phyloP scores from a whole-genome alignment of 2,797 vertebrate genomes.

The Pseudotriccus pelzelni region DNA sequence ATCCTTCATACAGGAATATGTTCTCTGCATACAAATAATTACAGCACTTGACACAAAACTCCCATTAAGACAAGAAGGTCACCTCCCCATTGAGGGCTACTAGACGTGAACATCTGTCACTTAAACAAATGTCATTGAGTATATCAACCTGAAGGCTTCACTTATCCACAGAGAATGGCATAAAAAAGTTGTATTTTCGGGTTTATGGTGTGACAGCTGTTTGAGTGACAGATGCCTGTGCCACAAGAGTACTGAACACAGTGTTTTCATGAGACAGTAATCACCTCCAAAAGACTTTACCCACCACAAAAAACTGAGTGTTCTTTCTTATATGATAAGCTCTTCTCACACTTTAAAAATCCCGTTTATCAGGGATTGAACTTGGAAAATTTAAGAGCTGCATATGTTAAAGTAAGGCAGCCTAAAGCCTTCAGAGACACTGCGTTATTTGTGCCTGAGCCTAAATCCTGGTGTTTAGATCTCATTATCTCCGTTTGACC shows the following conservation, averaged over 20 bases:
- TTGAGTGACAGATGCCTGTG: slow-evolving; percentile 54
- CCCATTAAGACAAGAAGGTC: slow-evolving; percentile 31
- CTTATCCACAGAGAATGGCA: not conserved
- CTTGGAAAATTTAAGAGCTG: not conserved
- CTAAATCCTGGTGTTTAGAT: not conserved
- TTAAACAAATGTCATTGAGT: slow-evolving; percentile 7
- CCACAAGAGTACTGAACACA: not conserved
- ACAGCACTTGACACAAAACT: not conserved
- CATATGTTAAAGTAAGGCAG: not conserved
- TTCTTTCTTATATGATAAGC: not conserved
- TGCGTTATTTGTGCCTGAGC: not conserved
- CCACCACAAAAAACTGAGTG: not conserved
- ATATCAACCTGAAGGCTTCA: not conserved
- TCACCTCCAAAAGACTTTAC: slow-evolving; percentile 33
- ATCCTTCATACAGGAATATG: not conserved
- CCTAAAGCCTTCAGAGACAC: not conserved
- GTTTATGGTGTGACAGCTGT: slow-evolving; percentile 42
- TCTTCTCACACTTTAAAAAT: slow-evolving; percentile 5
- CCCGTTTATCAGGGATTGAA: slow-evolving; percentile 3
- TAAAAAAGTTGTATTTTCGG: not conserved
- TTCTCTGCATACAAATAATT: not conserved
- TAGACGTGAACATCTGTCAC: slow-evolving; percentile 40
- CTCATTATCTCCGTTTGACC: slow-evolving; percentile 26
- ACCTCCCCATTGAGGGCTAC: slow-evolving; percentile 8
- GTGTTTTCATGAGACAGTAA: not conserved